Conservation (phyloP, 2,113 vertebrate genomes). For the Cavia porcellus region DNA sequence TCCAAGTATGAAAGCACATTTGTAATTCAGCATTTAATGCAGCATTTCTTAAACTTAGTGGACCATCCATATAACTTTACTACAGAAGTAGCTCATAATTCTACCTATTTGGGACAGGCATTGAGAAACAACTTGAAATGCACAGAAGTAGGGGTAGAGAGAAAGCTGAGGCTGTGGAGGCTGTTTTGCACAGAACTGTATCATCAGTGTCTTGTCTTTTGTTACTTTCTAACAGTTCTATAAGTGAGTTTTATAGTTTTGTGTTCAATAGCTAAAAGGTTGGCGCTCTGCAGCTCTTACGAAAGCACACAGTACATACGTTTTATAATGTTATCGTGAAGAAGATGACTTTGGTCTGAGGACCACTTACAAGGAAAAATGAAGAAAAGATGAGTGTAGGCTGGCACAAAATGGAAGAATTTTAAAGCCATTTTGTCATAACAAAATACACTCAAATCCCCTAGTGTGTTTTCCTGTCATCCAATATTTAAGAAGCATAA, state of each 20-base stretch:
- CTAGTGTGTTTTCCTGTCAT: background rate
- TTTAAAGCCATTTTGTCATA: background rate
- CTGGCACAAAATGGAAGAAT: background rate
- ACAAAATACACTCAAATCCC: background rate
- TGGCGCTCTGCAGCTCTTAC: background rate
- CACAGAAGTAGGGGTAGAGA: background rate
- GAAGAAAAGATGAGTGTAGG: background rate
- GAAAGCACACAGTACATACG: background rate
- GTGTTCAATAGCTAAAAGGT: slow-evolving; percentile 29
- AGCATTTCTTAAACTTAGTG: background rate
- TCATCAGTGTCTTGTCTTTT: background rate
- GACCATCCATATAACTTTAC: background rate
- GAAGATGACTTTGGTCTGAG: background rate
- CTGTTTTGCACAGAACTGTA: background rate
- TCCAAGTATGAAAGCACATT: background rate
- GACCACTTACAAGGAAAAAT: background rate
- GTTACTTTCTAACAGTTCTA: background rate
- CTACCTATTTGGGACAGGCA: background rate
- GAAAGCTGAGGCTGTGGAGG: background rate
- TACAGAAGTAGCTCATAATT: background rate
- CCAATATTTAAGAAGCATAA: slow-evolving; percentile 40
- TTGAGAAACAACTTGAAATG: slow-evolving; percentile 38
- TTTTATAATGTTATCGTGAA: background rate
- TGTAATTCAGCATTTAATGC: slow-evolving; percentile 5
- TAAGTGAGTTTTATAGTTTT: background rate